A percentile compares a stretch with the other conserved stretches of the same genome.
phyloP scores from a whole-genome alignment of 2,888 invertebrate genomes.

The Prenolepis imparis region DNA sequence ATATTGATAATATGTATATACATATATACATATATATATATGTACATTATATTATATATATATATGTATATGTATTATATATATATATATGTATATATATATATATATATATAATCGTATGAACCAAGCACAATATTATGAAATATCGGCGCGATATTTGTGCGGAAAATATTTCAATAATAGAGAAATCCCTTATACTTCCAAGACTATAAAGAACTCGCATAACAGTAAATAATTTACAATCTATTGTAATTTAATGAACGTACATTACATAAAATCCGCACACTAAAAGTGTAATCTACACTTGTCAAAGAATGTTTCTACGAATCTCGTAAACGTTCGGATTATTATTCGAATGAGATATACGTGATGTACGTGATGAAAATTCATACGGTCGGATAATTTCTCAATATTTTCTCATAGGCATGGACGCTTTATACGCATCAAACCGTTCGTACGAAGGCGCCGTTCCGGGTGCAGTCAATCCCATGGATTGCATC shows the following conservation, averaged over 20 bases:
- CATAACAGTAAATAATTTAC: not conserved
- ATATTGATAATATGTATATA: not conserved
- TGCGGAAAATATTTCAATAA: not conserved
- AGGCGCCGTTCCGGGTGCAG: slow-evolving; percentile 82
- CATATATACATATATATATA: too few relatives aligned
- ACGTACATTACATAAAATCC: not conserved
- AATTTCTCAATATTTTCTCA: slow-evolving; percentile 85
- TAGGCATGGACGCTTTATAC: slow-evolving; percentile 84
- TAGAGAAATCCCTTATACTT: slow-evolving; percentile 5
- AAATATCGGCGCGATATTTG: not conserved
- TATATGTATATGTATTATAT: too few relatives aligned
- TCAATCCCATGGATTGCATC: slow-evolving; percentile 83
- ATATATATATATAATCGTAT: not conserved
- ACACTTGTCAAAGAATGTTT: not conserved
- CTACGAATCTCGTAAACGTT: not conserved
- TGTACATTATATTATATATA: too few relatives aligned
- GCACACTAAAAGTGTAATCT: not conserved
- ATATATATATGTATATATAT: not conserved
- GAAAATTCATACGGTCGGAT: slow-evolving; percentile 6
- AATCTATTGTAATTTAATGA: slow-evolving; percentile 9
- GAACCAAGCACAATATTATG: not conserved
- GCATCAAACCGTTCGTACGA: slow-evolving; percentile 85
- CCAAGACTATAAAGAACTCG: slow-evolving; percentile 22
- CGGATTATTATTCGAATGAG: slow-evolving; percentile 9
- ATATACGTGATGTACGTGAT: slow-evolving; percentile 9